Evolutionary conservation across 2,113 vertebrate species (phyloP), one percentile per base, ranked within the genome.

Genomic region (Emberiza fucata): DNA sequence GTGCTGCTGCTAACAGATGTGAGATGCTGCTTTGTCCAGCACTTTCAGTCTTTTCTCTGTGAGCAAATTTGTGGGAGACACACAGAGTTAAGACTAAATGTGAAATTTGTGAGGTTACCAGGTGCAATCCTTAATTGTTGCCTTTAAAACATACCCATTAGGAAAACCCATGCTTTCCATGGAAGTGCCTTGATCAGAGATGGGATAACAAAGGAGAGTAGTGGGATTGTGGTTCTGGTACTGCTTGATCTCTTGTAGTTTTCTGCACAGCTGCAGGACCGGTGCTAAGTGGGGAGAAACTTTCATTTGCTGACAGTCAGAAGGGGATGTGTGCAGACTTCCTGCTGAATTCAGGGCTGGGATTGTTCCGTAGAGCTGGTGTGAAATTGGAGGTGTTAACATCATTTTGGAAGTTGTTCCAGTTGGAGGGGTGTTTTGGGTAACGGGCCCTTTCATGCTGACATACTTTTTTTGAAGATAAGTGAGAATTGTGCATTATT

Each of bases 11-110:
- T 8, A 5, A 17, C 28, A 33, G 51, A 5, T 20, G 35, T 9
- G 56, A 24, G 25, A 9, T 56, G 40, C 57, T 66, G 69, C 53
- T 14, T 6, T 19, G 29, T 9, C 42, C 18, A 1, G 24, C 6
- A 14, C 50, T 68, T 25, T 35, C 22, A 9, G 6, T 12, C n/a
- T 59, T 59, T 57, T 23, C 53, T 48, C 44, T 63, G 3, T 13
- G 53, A 66, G 27, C 42, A 71, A 20, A 22, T 12, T 5, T 0
- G 0, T 14, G 19, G 24, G 33, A 50, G 39, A 29, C 8, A 9
- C 10, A 4, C 25, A n/a, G 23, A 24, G 6, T 40, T 17, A 25
- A 37, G 35, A 20, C 21, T 51, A 21, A 59, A 14, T 39, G 61
- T 3, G 31, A 35, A 54, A 53, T 73, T 13, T 45, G 2, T 20